Evolutionary conservation across 2,888 invertebrate species (phyloP), one percentile per base, ranked within the genome.

Genomic region (Coronaproctus castanopsis): DNA sequence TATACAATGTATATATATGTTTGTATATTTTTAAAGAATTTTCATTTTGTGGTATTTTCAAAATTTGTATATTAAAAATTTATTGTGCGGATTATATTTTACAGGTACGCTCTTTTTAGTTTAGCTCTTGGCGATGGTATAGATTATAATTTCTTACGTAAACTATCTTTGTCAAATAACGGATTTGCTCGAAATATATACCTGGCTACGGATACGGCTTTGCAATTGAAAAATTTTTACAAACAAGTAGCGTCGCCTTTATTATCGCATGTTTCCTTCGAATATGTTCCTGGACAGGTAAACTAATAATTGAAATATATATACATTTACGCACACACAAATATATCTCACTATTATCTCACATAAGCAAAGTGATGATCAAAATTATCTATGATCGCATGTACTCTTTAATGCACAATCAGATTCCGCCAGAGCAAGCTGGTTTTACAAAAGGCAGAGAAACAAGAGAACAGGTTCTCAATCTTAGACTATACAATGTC

Each of bases 121-220:
- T 73, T 86, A 52, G 83, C 81, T n/a, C 83, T 85, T 67, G 85
- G 85, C 1, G 76, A 77, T 61, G 80, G 79, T 60, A 82, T 83
- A 0, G 81, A 84, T 69, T 77, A 79, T 65, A 71, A 75, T 21
- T 81, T 85, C 69, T 70, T 86, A 21, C 78, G 80, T 66, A 79
- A 78, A 67, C 68, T 85, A 53, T 78, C 84, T 0, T 71, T 79
- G 20, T 76, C 78, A 62, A 83, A 83, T 71, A 74, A 74, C 24
- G 85, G 83, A 2, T 80, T 82, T 70, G 78, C 80, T 66, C 73
- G 82, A 1, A 79, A 80, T 69, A 83, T 86, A 64, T 83, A 83
- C 71, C 82, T 81, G 69, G 81, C 78, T n/a, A 75, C 80, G 0
- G 83, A 83, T 68, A 80, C 83, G 1, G 76, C 78, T 62, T 70